Base-by-base conservation (phyloP, 2,888 invertebrate species). In the Drosophila merina region DNA sequence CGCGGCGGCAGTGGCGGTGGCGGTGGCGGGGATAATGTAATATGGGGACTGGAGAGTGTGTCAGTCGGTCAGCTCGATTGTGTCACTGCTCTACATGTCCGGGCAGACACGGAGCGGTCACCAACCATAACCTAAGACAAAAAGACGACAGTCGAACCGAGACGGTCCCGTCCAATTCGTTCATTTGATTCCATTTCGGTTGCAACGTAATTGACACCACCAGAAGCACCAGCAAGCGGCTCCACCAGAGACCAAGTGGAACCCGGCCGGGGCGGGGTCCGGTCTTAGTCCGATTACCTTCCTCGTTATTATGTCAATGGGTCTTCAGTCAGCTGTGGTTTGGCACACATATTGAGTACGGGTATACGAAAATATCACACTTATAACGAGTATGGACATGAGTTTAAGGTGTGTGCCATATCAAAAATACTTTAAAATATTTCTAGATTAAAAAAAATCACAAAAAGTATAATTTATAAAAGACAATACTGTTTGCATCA, bases 271-370 rank as follows among this genome's bases (percentile, higher is more conserved):
- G 49, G 55, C 38, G 52, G 47, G 55, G 52, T 51, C 66, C 56
- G 64, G 77, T 80, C 66, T 74, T 76, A 76, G 80, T 89, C 75
- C 80, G 77, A 78, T 89, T 89, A 84, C 88, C 89, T 89, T 89
- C 90, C 89, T 89, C 78, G 89, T 90, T 89, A 90, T 90, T 89
- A 90, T 90, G 89, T 89, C 90, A 90, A 90, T 89, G 87, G 89
- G 89, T 86, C 87, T 89, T 75, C 71, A 71, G 58, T 63, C 59
- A 50, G 54, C 75, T 45, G 52, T 38, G 72, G 78, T 12, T 71
- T 72, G 71, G 76, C 68, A 75, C 58, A 68, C 44, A 72, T 75
- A 58, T 71, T 44, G 40, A 10, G 28, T 56, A 44, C 31, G 42
- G 10, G 30, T 48, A 45, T 52, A 44, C 33, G 52, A 48, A 68